Conservation (phyloP, 2,888 invertebrate species). For the Apamea epomidion region DNA sequence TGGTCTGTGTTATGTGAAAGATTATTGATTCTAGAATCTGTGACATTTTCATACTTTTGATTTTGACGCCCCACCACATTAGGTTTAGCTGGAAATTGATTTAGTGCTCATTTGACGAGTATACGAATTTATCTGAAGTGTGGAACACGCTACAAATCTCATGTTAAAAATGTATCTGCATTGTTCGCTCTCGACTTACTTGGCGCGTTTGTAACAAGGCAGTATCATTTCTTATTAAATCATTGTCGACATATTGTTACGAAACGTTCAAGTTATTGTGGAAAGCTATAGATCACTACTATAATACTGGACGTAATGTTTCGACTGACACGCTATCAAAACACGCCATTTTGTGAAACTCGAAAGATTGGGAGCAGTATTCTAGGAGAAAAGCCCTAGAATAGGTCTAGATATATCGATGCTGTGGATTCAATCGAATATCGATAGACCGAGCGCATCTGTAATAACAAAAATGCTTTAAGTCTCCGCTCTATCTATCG, state of each 20-base stretch:
- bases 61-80: constrained; percentile 25
- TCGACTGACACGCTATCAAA: constrained; percentile 26
- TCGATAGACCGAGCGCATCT: constrained; percentile 36
- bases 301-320: constrained; percentile 44
- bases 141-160: constrained; percentile 24
- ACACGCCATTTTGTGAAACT: constrained; percentile 35
- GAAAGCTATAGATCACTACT: constrained; percentile 27
- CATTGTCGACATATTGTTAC: constrained; percentile 22
- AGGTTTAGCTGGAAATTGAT: constrained; percentile 11
- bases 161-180: constrained; percentile 6
- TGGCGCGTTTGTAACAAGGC: constrained; percentile 19
- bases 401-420: constrained; percentile 51
- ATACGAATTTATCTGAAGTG: constrained; percentile 56
- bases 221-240: constrained; percentile 18
- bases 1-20: constrained; percentile 50
- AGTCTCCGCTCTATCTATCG: constrained; percentile 42
- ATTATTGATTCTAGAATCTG: constrained; percentile 59
- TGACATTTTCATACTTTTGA: constrained; percentile 54
- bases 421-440: constrained; percentile 40
- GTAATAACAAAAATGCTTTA: constrained; percentile 47
- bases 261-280: constrained; percentile 32
- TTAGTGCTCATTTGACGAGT: constrained; percentile 45
- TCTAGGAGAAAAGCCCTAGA: constrained; percentile 33
- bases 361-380: constrained; percentile 45
- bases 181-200: constrained; percentile 10